These are phyloP conservation scores for Brachirus orientalis DNA, from an alignment of 2,113 vertebrate species.

Conservation along the genomic window DNA sequence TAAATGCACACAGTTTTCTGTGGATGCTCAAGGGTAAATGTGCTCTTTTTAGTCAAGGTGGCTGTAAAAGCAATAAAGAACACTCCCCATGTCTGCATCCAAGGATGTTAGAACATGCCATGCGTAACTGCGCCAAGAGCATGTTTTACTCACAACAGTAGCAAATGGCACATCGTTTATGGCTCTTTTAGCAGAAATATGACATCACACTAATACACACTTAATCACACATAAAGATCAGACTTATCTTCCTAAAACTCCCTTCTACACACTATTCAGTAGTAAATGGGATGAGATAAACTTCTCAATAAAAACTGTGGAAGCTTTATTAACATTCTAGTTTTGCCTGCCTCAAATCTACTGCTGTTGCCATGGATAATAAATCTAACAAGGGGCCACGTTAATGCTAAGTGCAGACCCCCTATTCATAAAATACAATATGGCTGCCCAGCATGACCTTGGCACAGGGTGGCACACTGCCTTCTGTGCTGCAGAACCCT, in stretches of 20 bases:
- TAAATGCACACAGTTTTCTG: slow-evolving; percentile 16
- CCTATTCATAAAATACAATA: slow-evolving; percentile 83
- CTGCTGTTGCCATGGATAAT: slow-evolving; percentile 60
- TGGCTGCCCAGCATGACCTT: slow-evolving; percentile 83
- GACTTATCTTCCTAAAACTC: not conserved
- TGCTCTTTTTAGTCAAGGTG: slow-evolving; percentile 57
- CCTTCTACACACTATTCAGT: not conserved
- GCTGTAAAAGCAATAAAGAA: slow-evolving; percentile 64
- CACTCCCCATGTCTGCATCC: slow-evolving; percentile 17
- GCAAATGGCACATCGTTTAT: slow-evolving; percentile 6
- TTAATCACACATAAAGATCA: not conserved
- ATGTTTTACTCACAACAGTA: slow-evolving; percentile 15
- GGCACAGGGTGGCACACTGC: slow-evolving; percentile 73
- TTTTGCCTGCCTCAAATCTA: slow-evolving; percentile 36
- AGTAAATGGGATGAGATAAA: slow-evolving; percentile 6
- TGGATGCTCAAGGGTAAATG: slow-evolving; percentile 43
- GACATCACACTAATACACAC: not conserved
- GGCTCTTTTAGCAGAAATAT: slow-evolving; percentile 5
- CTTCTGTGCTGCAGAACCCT: slow-evolving; percentile 79
- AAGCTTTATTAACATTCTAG: slow-evolving; percentile 36
- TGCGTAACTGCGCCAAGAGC: slow-evolving; percentile 45
- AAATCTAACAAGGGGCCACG: slow-evolving; percentile 72
- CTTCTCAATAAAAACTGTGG: not conserved
- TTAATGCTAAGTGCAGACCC: slow-evolving; percentile 72
- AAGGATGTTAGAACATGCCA: slow-evolving; percentile 40